Base-by-base conservation (phyloP, 2,888 invertebrate genomes). In the Microctonus hyperodae region DNA sequence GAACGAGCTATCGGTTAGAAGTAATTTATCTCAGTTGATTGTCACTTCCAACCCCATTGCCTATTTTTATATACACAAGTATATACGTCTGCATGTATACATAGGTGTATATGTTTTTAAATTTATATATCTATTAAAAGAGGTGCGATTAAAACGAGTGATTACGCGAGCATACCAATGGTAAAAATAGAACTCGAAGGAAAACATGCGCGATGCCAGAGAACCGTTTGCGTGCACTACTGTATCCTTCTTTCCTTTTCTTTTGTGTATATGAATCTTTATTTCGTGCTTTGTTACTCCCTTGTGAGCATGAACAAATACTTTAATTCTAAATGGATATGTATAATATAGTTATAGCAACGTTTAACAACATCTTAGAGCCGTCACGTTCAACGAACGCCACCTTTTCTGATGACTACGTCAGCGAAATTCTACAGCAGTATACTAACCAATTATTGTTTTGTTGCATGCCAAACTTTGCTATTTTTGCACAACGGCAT, bases 161-260 rank as follows among this genome's bases (percentile, higher is more conserved):
- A 78, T 79, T 80, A 78, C 77, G 77, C 77, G 75, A 76, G 74
- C 78, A 74, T 75, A 69, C 74, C 73, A 53, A 56, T 51, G 71
- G 75, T 78, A 62, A 68, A 79, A 80, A 80, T 80, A 80, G 79
- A 77, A 63, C 61, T 51, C 65, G 70, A 72, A 78, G 76, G 72
- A 74, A 77, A 80, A 79, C 77, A 75, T 71, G 76, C 78, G 69
- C 69, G 72, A 71, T 68, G 69, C 71, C 69, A 60, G 65, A 28
- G n/a, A 28, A 44, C 16, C 4, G 16, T 16, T 37, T 59, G 50
- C 23, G 59, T 22, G 31, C 62, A 57, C 60, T 62, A 37, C 44
- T 37, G 25, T 33, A n/a, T 44, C 64, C 63, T 64, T 61, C 23
- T 53, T 37, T 61, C 64, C 53, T 57, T 28, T 16, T 40, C 25